Percentiles rank a stretch among this genome's conserved stretches.
Conservation (phyloP, 2,888 invertebrate genomes). For the Cephus nigrinus region DNA sequence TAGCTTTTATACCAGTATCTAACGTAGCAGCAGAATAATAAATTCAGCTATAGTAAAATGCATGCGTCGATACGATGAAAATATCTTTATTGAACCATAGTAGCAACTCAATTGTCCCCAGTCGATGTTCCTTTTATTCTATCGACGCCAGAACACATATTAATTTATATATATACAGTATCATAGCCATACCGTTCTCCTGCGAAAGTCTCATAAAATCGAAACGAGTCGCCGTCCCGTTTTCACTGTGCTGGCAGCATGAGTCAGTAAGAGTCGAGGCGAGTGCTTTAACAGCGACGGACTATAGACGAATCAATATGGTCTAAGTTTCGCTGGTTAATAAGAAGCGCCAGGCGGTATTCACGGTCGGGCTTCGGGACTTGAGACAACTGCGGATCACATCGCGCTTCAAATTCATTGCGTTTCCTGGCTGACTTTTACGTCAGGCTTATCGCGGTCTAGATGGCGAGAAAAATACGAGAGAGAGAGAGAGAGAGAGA, state of each 20-base stretch:
- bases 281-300: neutral
- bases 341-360: neutral
- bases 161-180: neutral
- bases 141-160: neutral
- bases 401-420: neutral
- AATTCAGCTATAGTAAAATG: neutral
- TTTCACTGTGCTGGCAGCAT: neutral
- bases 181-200: neutral
- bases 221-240: neutral
- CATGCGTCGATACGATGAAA: neutral
- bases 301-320: neutral
- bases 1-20: neutral
- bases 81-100: neutral
- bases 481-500: neutral
- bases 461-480: neutral
- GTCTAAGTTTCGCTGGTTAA: neutral
- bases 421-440: constrained; percentile 2
- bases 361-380: neutral
- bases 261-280: neutral
- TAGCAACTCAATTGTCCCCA: neutral
- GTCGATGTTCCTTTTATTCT: neutral
- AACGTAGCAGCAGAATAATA: neutral
- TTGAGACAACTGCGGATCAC: neutral
- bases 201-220: neutral
- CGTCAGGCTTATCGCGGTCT: neutral